These are phyloP conservation scores for Heliconius ethilla DNA, from an alignment of 2,888 invertebrate species.

Conservation along the genomic window DNA sequence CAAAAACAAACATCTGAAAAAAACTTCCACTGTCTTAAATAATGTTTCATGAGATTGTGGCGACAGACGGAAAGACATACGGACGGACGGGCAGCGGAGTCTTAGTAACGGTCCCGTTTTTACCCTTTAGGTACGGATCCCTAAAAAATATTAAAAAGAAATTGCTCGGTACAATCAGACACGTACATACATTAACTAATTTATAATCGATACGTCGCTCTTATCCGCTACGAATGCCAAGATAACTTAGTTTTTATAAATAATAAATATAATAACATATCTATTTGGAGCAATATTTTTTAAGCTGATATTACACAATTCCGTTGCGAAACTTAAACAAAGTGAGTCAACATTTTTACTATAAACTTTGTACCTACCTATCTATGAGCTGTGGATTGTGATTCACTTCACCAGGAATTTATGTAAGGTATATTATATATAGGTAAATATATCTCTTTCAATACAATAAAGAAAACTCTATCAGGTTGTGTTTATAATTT, in stretches of 20 bases:
- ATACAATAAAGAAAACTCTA: neutral
- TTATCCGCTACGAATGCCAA: neutral
- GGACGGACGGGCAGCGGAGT: no score
- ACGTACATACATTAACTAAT: neutral
- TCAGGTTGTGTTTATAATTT: neutral
- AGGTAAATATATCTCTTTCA: no score
- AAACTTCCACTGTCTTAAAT: no score
- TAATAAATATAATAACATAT: neutral
- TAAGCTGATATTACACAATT: neutral
- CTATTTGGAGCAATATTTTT: constrained; percentile 1
- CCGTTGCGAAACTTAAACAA: neutral
- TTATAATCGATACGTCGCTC: neutral
- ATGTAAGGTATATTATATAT: neutral
- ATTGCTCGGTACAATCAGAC: neutral
- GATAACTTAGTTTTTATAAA: neutral
- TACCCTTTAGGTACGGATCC: no score
- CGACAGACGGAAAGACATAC: no score
- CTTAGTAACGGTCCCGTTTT: no score
- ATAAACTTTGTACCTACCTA: neutral
- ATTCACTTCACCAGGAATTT: neutral
- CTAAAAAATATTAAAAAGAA: neutral
- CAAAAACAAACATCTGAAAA: no score
- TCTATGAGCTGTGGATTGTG: neutral
- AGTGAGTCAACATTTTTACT: neutral
- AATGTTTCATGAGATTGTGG: no score